Conservation (phyloP, 2,113 vertebrate species). For the Cyanoramphus novaezelandiae region DNA sequence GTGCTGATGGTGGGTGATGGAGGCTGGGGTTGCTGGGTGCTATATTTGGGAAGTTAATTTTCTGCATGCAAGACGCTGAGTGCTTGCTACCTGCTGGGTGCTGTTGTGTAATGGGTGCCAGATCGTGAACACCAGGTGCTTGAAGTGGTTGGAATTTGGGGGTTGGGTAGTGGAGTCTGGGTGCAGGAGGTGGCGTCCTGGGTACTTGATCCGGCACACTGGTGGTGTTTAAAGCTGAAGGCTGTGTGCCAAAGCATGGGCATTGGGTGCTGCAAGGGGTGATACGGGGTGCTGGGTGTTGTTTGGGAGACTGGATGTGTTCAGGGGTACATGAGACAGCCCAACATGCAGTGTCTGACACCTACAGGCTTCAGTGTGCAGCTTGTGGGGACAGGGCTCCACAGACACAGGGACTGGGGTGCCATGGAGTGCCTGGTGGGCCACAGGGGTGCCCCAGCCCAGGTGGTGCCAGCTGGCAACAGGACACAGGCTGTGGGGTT, state of each 20-base stretch:
- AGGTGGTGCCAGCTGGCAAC: background rate
- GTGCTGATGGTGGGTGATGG: background rate
- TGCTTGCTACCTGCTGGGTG: background rate
- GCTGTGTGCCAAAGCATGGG: background rate
- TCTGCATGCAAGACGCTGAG: background rate
- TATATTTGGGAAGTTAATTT: background rate
- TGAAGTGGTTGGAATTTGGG: background rate
- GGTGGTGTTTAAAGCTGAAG: no score
- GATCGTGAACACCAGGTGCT: background rate
- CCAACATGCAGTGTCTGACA: background rate
- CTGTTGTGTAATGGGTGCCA: background rate
- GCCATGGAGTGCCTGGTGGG: no score
- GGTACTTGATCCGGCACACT: background rate
- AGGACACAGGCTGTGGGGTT: background rate
- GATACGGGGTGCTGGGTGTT: background rate
- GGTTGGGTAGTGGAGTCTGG: background rate
- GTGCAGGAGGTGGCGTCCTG: background rate
- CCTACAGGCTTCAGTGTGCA: background rate
- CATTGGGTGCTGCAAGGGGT: background rate
- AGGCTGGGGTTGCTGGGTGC: background rate
- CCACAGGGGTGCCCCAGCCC: background rate
- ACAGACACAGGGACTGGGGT: background rate
- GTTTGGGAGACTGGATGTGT: background rate
- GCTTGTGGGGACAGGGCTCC: fast-evolving
- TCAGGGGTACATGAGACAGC: background rate